Evolutionary conservation across 1,140 invertebrate species (phyloP).

Genomic region (Panulirus ornatus): DNA sequence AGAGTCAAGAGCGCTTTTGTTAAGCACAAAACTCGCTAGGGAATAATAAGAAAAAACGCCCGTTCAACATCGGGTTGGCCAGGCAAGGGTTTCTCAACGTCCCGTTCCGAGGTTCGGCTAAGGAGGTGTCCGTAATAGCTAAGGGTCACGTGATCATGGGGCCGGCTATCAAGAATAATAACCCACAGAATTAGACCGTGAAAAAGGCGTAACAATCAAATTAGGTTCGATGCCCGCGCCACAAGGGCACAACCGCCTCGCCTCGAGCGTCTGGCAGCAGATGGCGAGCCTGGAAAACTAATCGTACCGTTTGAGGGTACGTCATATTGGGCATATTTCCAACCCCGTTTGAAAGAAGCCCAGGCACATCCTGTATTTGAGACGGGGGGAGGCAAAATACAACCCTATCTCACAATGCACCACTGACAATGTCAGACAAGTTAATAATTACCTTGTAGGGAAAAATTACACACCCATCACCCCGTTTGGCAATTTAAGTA

Average conservation of each 20-base stretch:
- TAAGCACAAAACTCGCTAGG: too few species aligned
- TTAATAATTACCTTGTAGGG: neutral
- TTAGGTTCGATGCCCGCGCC: constrained; percentile 13
- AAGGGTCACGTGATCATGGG: constrained; percentile 26
- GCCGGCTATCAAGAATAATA: constrained; percentile 55
- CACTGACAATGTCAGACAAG: neutral
- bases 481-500: neutral
- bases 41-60: constrained; percentile 5
- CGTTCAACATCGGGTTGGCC: neutral
- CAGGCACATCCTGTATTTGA: neutral
- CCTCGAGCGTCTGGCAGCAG: constrained; percentile 25
- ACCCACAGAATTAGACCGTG: constrained; percentile 65
- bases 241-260: constrained; percentile 2
- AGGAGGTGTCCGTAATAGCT: constrained; percentile 42
- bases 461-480: neutral
- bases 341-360: neutral
- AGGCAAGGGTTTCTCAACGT: too few species aligned
- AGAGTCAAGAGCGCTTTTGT: neutral
- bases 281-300: constrained; percentile 20
- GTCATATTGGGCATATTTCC: neutral
- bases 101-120: neutral
- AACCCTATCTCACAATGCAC: neutral
- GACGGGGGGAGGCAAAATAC: neutral
- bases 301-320: constrained; percentile 18
- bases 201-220: constrained; percentile 63